Evolutionary conservation across 2,797 vertebrate genomes (phyloP).

Genomic region (Chaetodon trifasciatus): DNA sequence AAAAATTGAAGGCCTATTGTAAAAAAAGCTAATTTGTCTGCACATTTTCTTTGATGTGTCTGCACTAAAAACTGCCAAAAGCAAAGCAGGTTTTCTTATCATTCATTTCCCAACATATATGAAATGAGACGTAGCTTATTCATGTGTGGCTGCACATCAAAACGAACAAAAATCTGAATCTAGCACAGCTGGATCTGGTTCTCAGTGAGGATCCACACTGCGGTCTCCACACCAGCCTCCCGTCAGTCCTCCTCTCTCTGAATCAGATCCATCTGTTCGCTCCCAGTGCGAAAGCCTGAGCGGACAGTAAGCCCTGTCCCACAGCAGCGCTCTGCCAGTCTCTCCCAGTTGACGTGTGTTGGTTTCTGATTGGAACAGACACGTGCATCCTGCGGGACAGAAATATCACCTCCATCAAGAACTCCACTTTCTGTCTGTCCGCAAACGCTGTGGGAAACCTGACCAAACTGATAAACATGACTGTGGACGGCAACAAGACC

Average conservation of each 20-base stretch:
- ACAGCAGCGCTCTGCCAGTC: slow-evolving; percentile 38
- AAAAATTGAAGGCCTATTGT: neutral
- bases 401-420: slow-evolving; percentile 93
- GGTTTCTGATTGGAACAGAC: slow-evolving; percentile 87
- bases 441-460: slow-evolving; percentile 91
- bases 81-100: neutral
- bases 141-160: neutral
- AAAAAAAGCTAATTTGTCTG: neutral
- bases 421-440: slow-evolving; percentile 94
- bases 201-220: neutral
- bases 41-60: neutral
- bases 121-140: neutral
- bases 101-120: neutral
- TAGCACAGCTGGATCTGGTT: neutral
- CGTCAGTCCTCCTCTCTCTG: slow-evolving; percentile 8
- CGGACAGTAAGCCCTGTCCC: slow-evolving; percentile 27
- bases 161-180: neutral
- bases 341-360: slow-evolving; percentile 61
- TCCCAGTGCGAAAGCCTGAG: slow-evolving; percentile 22
- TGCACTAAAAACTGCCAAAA: slow-evolving; percentile 8
- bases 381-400: slow-evolving; percentile 92
- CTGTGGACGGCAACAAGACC: slow-evolving; percentile 89
- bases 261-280: slow-evolving; percentile 22
- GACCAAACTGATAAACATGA: slow-evolving; percentile 91
- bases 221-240: neutral